Evolutionary conservation across 2,113 vertebrate genomes (phyloP), one percentile per base, ranked within the genome.

Genomic region (Corvus hawaiiensis): DNA sequence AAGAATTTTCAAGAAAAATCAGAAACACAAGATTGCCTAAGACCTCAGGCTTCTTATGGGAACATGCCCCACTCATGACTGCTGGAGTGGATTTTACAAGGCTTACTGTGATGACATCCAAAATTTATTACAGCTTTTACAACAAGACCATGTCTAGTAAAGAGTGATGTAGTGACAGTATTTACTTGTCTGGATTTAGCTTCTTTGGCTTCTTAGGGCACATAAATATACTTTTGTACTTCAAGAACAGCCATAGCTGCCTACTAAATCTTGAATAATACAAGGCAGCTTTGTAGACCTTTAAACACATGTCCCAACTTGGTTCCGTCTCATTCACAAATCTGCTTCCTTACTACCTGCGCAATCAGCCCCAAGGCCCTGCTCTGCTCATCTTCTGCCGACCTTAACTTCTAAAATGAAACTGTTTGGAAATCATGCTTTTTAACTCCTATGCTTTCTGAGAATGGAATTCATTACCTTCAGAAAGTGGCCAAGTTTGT

Each of bases 81-180:
- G 58, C 33, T 74, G 37, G 56, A 92, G 88, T 81, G 82, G 79
- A 91, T 95, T 94, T 94, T 84, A 91, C 87, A 94, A 89, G 93
- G 59, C 69, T 82, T 90, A 54, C 43, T 91, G 58, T 90, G 89
- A 97, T 94, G 92, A 93, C 93, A 96, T 49, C 63, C 62, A 84
- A 92, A 96, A 96, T 94, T 95, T 96, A 96, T 93, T 82, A 84
- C 59, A 91, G 48, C 71, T 92, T 97, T 97, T 96, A 96, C 88
- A 90, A 78, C 28, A 86, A 33, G 62, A 79, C 54, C 30, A 6
- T 35, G 91, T 72, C 86, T 90, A 92, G 89, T 93, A 95, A 96
- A 96, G 35, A 91, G 46, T 78, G 96, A 97, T 94, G 90, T 69
- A 93, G 89, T 87, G 95, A 91, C 91, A 96, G 51, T 51, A 77